Evolutionary conservation across 2,113 vertebrate genomes (phyloP), one percentile per base, ranked within the genome.

Genomic region (Tor tambroides): DNA sequence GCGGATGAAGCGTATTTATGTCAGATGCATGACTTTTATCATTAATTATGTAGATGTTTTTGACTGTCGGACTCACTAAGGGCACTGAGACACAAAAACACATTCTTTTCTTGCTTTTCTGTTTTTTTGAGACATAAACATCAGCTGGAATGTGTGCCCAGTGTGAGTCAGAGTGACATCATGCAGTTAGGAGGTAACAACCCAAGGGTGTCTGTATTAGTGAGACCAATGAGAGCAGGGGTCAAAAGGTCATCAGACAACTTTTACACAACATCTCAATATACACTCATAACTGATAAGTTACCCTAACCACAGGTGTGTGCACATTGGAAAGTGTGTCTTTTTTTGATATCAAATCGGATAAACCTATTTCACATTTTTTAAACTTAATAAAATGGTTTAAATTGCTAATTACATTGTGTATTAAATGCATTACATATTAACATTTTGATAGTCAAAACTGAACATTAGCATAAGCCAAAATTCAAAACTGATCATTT

Each of bases 31-130:
- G 28, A 26, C 28, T 21, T 54, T 71, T 83, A 65, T 83, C 46
- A 54, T 83, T 72, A 71, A 83, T 83, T 83, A 83, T 83, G 65
- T 51, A 83, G 65, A 83, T 72, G 65, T 83, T 83, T 83, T 83
- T 23, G 46, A 83, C 81, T 83, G 61, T 41, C n/a, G 26, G 65
- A 30, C 65, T 72, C 46, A 72, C 81, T 72, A 19, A 54, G 80
- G 63, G 63, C 61, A 69, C 59, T 30, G 38, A 69, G 38, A 83
- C 41, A 30, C 28, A 32, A 69, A 83, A 32, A 83, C 80, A 83
- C 43, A 23, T 21, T 46, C 35, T 63, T 82, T 67, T 49, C 59
- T 46, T 21, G 38, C 26, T 49, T 83, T 49, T 80, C 4, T 28
- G 23, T 19, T 30, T 65, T 82, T 82, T 46, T 38, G 6, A 51